phyloP scores from a whole-genome alignment of 2,797 vertebrate species.

The Picus viridis region DNA sequence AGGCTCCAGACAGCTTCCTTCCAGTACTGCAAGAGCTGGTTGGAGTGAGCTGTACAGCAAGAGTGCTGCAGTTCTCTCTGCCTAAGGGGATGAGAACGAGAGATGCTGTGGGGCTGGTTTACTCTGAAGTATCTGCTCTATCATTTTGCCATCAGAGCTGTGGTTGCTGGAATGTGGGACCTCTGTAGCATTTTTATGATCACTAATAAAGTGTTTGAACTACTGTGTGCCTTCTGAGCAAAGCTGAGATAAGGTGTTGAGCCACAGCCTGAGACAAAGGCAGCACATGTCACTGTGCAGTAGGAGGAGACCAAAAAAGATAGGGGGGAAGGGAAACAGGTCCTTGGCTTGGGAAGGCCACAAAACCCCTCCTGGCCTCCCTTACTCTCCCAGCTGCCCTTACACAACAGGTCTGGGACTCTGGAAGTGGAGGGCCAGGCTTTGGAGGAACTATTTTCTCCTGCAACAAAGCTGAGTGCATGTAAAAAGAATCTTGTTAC shows the following conservation, averaged over 20 bases:
- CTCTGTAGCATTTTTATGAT: background rate
- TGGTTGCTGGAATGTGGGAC: background rate
- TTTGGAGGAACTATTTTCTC: background rate
- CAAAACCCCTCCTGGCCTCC: too few species aligned
- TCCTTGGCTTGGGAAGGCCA: too few species aligned
- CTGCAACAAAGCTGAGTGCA: background rate
- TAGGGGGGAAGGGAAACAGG: too few species aligned
- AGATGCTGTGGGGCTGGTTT: background rate
- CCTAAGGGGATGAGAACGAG: background rate
- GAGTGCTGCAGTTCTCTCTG: background rate
- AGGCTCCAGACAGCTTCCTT: constrained; percentile 90
- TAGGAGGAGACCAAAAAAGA: too few species aligned
- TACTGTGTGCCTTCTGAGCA: background rate
- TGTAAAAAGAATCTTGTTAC: background rate
- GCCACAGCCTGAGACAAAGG: too few species aligned
- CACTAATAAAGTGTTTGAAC: constrained; percentile 14
- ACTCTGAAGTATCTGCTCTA: background rate
- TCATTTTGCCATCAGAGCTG: background rate
- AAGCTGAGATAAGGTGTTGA: background rate
- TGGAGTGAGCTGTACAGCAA: constrained; percentile 48
- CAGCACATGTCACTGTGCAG: too few species aligned
- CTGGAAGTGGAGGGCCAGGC: too few species aligned
- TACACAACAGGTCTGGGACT: too few species aligned
- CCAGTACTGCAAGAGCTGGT: constrained; percentile 84
- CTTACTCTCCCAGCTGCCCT: too few species aligned